Base-by-base conservation (phyloP, 2,888 invertebrate genomes). In the Tetragonisca angustula region DNA sequence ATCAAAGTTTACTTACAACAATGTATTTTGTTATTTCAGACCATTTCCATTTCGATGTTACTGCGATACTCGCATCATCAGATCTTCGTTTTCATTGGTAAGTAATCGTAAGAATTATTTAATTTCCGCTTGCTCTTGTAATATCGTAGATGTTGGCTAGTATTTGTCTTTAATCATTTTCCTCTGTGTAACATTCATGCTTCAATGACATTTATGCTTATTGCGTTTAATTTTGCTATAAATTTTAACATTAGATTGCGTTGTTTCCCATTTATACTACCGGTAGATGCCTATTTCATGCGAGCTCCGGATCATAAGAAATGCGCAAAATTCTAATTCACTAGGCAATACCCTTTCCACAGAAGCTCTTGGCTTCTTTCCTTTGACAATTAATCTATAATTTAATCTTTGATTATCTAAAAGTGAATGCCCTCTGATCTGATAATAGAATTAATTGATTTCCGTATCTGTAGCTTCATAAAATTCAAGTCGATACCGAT, bases 1-100 rank as follows among this genome's bases (percentile, higher is more conserved):
- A 32, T 78, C 6, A 32, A 13, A 32, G 19, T 71, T 49, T 50
- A n/a, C 68, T 32, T 52, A 19, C 15, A 61, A 36, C 52, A 24
- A 52, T 32, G n/a, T 56, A 27, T 61, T 86, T 92, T 92, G 92
- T 92, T 95, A 93, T 97, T 97, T 82, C 97, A 99, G 99, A 99
- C 99, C 50, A 97, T 99, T 88, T 98, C 99, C 68, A 99, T 99
- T 92, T 99, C 99, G 65, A 99, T 99, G 98, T 95, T 99, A 91
- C 95, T 99, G 91, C 97, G 99, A 73, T 99, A 99, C 95, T 99
- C 99, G 19, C 99, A 99, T 95, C 99, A 99, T 95, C 99, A 99
- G 95, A 99, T 99, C 93, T 99, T 99, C 95, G 97, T 99, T 85
- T 99, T 99, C 94, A 99, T 99, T 92, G 98, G 99, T 99, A 95